Evolutionary conservation across 1,140 invertebrate species (phyloP), one percentile per base, ranked within the genome.

Genomic region (Saccostrea echinata): DNA sequence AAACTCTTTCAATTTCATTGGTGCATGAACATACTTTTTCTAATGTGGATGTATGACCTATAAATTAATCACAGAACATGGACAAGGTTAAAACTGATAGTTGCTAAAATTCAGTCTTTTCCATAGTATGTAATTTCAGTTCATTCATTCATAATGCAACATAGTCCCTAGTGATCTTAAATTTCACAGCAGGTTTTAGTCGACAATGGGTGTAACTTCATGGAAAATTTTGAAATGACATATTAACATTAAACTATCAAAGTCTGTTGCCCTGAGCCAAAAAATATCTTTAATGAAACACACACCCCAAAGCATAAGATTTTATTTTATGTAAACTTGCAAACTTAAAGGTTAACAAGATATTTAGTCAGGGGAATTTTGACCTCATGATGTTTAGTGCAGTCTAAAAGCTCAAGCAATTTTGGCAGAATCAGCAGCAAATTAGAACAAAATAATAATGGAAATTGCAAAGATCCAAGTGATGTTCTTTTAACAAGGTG

Each of bases 1-100:
- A 76, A 30, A 30, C 13, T 76, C 68, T 76, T 76, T 76, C 68
- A 76, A 76, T 76, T 76, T 76, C 68, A 76, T 76, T 76, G 68
- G 27, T 76, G 68, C 68, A 76, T 76, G 68, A 76, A 76, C 68
- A 76, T 30, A 76, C 68, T 30, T 76, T n/a, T 76, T 16, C 16
- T 76, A 76, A 61, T 61, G 18, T 61, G n/a, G 55, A 18, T 76
- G 68, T 76, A 18, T 76, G 68, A 76, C 68, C 68, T 33, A 76
- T 76, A 33, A 27, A 24, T 21, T 18, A 18, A 57, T 76, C 16
- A 12, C 27, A 16, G 24, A 21, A 61, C 55, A 76, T 76, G 68
- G 68, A 76, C 68, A 76, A 76, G 68, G 68, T 16, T 76, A 76
- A 61, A 18, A 61, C 18, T 61, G n/a, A 18, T 61, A 61, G 18